These are phyloP conservation scores for Lindbergichthys nudifrons DNA, from an alignment of 2,797 vertebrate species.

Conservation along the genomic window DNA sequence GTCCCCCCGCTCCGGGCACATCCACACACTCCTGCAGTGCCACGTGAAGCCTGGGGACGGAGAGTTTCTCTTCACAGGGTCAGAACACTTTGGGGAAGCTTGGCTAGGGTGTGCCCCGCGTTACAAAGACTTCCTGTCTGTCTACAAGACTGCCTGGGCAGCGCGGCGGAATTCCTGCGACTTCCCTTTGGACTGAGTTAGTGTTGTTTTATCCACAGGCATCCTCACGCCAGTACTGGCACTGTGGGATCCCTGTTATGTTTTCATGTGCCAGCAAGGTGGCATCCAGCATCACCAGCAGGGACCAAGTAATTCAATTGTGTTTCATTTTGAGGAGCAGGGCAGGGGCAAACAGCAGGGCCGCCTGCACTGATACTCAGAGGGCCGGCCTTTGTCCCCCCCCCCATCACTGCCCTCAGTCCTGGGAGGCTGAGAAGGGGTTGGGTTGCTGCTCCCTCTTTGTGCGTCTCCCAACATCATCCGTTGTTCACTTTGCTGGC, in stretches of 20 bases:
- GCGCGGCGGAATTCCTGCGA: conserved; percentile 84
- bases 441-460: conserved; percentile 59
- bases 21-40: conserved; percentile 83
- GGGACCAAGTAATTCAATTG: conserved; percentile 36
- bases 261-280: conserved; percentile 50
- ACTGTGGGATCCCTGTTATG: conserved; percentile 43
- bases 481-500: conserved; percentile 65
- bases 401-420: conserved; percentile 48
- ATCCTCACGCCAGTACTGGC: conserved; percentile 16
- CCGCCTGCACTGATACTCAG: conserved; percentile 51
- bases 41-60: conserved; percentile 83
- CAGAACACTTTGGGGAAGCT: conserved; percentile 88
- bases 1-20: conserved; percentile 59
- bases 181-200: conserved; percentile 82
- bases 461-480: conserved; percentile 53
- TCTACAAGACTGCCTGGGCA: conserved; percentile 81
- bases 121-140: conserved; percentile 84
- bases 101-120: conserved; percentile 90
- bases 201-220: conserved; percentile 36
- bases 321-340: conserved; percentile 46
- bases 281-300: conserved; percentile 51
- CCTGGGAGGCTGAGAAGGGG: conserved; percentile 58
- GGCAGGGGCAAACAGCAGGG: conserved; percentile 58
- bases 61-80: conserved; percentile 88
- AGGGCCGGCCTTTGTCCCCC: conserved; percentile 58